Evolutionary conservation across 2,888 invertebrate species (phyloP).

Genomic region (Melieria omissa): DNA sequence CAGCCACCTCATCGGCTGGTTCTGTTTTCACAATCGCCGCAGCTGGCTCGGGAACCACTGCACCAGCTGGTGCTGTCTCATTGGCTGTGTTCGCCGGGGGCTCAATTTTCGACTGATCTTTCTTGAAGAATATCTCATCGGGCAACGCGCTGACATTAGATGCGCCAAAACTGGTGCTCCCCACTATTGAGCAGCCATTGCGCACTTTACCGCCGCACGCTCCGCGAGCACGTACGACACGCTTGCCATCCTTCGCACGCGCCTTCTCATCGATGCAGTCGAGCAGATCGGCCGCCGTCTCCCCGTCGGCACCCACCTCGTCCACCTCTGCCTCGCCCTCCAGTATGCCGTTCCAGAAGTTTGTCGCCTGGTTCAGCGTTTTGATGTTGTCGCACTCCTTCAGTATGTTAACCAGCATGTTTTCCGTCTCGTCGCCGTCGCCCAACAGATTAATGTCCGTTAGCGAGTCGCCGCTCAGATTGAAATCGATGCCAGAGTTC

Average conservation of each 20-base stretch:
- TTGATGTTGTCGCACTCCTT: slow-evolving; percentile 67
- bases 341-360: slow-evolving; percentile 67
- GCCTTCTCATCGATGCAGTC: slow-evolving; percentile 61
- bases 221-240: slow-evolving; percentile 27
- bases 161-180: slow-evolving; percentile 50
- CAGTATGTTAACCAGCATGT: slow-evolving; percentile 66
- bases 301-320: slow-evolving; percentile 53
- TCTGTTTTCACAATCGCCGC: slow-evolving; percentile 37
- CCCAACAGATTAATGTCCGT: slow-evolving; percentile 65
- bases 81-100: neutral
- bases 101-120: slow-evolving; percentile 28
- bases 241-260: slow-evolving; percentile 48
- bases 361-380: slow-evolving; percentile 64
- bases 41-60: neutral
- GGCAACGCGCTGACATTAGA: slow-evolving; percentile 37
- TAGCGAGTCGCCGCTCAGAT: slow-evolving; percentile 65
- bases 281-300: slow-evolving; percentile 54
- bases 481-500: slow-evolving; percentile 61
- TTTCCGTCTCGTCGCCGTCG: slow-evolving; percentile 61
- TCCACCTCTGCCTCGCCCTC: slow-evolving; percentile 63
- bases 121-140: slow-evolving; percentile 58
- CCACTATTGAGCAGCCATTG: slow-evolving; percentile 27
- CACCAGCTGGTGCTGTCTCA: neutral
- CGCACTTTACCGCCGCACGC: slow-evolving; percentile 32
- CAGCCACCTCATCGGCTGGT: slow-evolving; percentile 34